phyloP scores from a whole-genome alignment of 2,888 invertebrate genomes.

The Lomographa bimaculata region DNA sequence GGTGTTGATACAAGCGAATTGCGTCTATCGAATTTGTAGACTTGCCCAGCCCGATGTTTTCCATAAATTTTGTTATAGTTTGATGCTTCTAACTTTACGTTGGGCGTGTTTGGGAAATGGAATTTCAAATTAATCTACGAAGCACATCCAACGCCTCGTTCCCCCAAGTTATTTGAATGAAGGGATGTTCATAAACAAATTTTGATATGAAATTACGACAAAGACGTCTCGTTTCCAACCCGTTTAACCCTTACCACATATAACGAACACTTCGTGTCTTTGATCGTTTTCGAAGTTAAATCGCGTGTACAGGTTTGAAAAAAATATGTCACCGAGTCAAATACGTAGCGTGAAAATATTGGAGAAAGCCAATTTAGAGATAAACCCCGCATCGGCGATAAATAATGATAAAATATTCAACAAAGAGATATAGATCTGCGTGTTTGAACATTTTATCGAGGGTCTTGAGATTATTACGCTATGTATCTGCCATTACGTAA shows the following conservation, averaged over 20 bases:
- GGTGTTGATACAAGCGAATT: slow-evolving; percentile 9
- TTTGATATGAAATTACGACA: slow-evolving; percentile 17
- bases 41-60: slow-evolving; percentile 7
- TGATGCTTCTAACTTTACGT: slow-evolving; percentile 6
- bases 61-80: slow-evolving; percentile 9
- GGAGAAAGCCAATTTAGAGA: slow-evolving; percentile 20
- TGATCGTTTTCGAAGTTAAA: slow-evolving; percentile 41
- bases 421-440: slow-evolving; percentile 15
- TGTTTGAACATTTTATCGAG: slow-evolving; percentile 16
- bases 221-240: slow-evolving; percentile 18
- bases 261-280: slow-evolving; percentile 33
- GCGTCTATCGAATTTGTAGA: slow-evolving; percentile 13
- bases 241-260: slow-evolving; percentile 26
- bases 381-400: slow-evolving; percentile 18
- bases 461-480: slow-evolving; percentile 13
- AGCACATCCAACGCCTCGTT: slow-evolving; percentile 2
- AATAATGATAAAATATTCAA: slow-evolving; percentile 25
- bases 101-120: slow-evolving; percentile 6
- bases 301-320: slow-evolving; percentile 42
- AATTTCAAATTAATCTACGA: slow-evolving; percentile 6
- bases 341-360: slow-evolving; percentile 11
- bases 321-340: slow-evolving; percentile 25
- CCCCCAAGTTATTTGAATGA: slow-evolving; percentile 11
- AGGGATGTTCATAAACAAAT: slow-evolving; percentile 10
- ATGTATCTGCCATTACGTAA: slow-evolving; percentile 8